Conservation (phyloP, 2,113 vertebrate species). For the Sula dactylatra region DNA sequence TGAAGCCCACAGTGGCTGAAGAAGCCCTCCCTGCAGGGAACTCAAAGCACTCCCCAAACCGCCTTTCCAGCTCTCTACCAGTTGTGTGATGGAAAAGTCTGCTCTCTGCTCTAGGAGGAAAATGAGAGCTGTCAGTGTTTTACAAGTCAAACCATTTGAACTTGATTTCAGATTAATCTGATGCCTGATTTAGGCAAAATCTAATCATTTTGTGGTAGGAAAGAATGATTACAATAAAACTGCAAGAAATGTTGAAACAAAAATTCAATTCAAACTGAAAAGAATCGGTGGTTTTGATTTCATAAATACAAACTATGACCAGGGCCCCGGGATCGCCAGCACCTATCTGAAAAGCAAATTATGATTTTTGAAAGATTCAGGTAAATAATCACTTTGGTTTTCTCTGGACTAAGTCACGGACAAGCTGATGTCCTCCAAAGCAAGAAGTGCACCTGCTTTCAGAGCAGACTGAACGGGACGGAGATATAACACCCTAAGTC, state of each 20-base stretch:
- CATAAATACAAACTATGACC: neutral
- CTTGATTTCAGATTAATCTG: neutral
- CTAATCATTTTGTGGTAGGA: neutral
- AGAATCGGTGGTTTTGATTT: neutral
- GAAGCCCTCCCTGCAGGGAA: neutral
- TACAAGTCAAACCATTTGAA: neutral
- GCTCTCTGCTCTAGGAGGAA: neutral
- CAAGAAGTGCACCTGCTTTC: neutral
- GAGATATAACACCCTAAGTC: neutral
- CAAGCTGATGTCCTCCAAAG: neutral
- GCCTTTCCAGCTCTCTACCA: neutral
- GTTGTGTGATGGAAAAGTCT: neutral
- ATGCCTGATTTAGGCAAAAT: neutral
- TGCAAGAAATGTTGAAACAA: neutral
- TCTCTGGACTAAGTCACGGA: neutral
- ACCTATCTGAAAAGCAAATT: neutral
- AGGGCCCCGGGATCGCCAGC: neutral
- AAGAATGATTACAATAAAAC: neutral
- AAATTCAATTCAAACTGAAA: neutral
- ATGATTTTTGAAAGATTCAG: neutral
- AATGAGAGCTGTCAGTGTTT: neutral
- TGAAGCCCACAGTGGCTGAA: fast-evolving
- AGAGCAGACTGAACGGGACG: neutral
- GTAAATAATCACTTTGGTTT: neutral
- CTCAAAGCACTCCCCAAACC: fast-evolving